phyloP scores from a whole-genome alignment of 2,888 invertebrate species.

The Sinelater perroti region DNA sequence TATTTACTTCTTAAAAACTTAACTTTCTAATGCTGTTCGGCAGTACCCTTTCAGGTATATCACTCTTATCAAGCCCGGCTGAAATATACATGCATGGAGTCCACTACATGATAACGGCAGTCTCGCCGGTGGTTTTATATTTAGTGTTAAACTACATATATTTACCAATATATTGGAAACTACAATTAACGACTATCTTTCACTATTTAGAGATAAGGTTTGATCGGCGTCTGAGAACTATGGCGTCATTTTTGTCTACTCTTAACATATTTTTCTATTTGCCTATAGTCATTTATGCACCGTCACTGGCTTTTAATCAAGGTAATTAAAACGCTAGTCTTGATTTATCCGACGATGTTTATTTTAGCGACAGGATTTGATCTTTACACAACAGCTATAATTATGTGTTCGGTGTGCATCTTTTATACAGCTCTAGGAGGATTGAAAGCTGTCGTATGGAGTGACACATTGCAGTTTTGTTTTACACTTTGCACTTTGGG shows the following conservation, averaged over 20 bases:
- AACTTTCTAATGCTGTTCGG: no score
- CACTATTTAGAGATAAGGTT: constrained; percentile 74
- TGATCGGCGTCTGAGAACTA: constrained; percentile 66
- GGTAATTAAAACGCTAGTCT: no score
- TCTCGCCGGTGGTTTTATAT: constrained; percentile 53
- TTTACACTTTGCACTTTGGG: constrained; percentile 55
- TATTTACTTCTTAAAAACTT: no score
- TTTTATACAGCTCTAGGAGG: constrained; percentile 80
- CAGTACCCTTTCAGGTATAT: constrained; percentile 79
- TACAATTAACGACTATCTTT: constrained; percentile 75
- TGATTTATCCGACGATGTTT: no score
- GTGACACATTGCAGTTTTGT: constrained; percentile 63
- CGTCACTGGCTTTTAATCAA: no score
- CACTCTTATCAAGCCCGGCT: constrained; percentile 76
- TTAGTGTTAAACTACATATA: constrained; percentile 58
- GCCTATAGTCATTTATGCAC: no score
- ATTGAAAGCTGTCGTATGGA: constrained; percentile 71
- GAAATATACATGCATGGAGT: constrained; percentile 78
- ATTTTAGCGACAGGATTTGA: constrained; percentile 73
- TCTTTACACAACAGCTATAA: constrained; percentile 70
- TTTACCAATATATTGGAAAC: constrained; percentile 70
- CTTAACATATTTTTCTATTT: constrained; percentile 65
- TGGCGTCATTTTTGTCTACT: constrained; percentile 69
- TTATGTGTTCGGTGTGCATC: constrained; percentile 71
- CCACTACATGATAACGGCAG: constrained; percentile 64